phyloP scores from a whole-genome alignment of 1,140 invertebrate species.

The Drosophila obscura region DNA sequence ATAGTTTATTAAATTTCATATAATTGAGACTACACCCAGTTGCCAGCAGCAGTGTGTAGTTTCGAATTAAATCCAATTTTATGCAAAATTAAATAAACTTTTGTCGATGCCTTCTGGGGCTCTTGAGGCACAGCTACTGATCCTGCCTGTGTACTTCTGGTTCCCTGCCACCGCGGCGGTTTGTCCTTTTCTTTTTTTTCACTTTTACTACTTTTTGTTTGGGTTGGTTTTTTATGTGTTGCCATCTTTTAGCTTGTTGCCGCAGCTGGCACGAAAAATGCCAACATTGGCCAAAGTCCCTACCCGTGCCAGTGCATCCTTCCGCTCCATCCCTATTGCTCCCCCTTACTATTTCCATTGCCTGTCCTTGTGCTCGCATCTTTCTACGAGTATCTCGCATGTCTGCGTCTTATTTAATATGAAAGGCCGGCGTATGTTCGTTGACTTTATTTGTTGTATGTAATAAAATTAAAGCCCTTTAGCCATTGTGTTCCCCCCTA shows the following conservation, averaged over 20 bases:
- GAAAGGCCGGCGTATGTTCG: slow-evolving; percentile 68
- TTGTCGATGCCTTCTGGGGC: slow-evolving; percentile 35
- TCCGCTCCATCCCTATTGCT: neutral
- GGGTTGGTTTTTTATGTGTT: slow-evolving; percentile 34
- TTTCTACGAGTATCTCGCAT: slow-evolving; percentile 5
- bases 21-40: slow-evolving; percentile 1
- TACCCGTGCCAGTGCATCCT: slow-evolving; percentile 2
- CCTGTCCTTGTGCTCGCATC: neutral
- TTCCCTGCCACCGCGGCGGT: slow-evolving; percentile 7
- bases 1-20: neutral
- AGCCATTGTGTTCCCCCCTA: slow-evolving; percentile 70
- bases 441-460: slow-evolving; percentile 81
- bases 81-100: slow-evolving; percentile 79
- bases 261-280: slow-evolving; percentile 73
- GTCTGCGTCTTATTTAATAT: slow-evolving; percentile 76
- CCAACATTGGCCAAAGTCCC: slow-evolving; percentile 58
- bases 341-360: slow-evolving; percentile 2
- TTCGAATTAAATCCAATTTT: slow-evolving; percentile 71
- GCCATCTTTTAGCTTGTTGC: slow-evolving; percentile 67
- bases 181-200: slow-evolving; percentile 26
- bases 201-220: slow-evolving; percentile 2
- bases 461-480: slow-evolving; percentile 83
- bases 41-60: too few species aligned
- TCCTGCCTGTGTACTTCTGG: slow-evolving; percentile 1
- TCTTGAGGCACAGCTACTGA: slow-evolving; percentile 1